phyloP scores from a whole-genome alignment of 1,140 invertebrate genomes.

The Scylla paramamosain region DNA sequence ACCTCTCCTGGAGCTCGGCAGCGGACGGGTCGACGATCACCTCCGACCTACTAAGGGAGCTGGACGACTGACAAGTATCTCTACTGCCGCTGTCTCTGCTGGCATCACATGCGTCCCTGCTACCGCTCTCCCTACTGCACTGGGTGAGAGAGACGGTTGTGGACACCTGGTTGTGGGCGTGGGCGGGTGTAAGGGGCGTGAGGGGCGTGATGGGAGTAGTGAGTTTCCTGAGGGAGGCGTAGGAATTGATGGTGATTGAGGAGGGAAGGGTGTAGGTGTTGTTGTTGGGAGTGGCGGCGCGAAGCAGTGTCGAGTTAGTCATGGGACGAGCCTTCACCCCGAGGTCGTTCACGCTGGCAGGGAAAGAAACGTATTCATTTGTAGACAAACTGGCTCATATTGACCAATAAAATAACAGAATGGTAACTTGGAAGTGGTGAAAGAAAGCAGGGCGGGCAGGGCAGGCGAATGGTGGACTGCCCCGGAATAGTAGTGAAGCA shows the following conservation, averaged over 20 bases:
- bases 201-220: conserved; percentile 65
- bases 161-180: conserved; percentile 53
- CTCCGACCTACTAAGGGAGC: conserved; percentile 66
- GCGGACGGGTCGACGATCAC: conserved; percentile 72
- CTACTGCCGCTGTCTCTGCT: conserved; percentile 57
- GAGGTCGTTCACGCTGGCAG: conserved; percentile 58
- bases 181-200: conserved; percentile 53
- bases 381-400: neutral
- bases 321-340: conserved; percentile 62
- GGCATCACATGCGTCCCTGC: conserved; percentile 57
- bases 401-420: no score
- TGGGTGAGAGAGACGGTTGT: conserved; percentile 56
- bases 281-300: conserved; percentile 71
- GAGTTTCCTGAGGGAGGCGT: conserved; percentile 73
- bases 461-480: no score
- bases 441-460: neutral
- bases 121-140: conserved; percentile 65
- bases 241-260: conserved; percentile 74
- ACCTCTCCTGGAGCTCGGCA: conserved; percentile 69
- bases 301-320: conserved; percentile 67
- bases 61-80: conserved; percentile 57
- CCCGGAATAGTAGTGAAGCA: no score
- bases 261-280: conserved; percentile 75
- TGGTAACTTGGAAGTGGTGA: neutral
- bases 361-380: neutral